These are phyloP conservation scores for Capricornis sumatraensis DNA, from an alignment of 2,113 vertebrate species.

Conservation along the genomic window DNA sequence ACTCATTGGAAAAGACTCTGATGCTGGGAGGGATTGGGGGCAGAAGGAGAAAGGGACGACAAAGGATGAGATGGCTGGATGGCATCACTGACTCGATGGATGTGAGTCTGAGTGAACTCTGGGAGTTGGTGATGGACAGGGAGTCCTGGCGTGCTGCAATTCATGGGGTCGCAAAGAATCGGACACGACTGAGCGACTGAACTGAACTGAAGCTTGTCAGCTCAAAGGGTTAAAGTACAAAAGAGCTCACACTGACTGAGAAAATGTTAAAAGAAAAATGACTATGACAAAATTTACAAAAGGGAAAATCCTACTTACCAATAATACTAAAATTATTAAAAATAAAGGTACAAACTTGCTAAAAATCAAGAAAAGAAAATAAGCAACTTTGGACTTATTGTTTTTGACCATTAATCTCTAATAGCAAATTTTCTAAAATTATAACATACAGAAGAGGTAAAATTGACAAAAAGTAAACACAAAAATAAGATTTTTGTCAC, in stretches of 20 bases:
- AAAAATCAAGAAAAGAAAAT: neutral
- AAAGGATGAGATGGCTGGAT: too few species aligned
- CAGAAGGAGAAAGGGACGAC: too few species aligned
- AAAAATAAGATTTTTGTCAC: neutral
- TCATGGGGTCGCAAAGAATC: too few species aligned
- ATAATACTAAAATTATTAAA: neutral
- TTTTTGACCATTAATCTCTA: neutral
- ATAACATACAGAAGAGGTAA: neutral
- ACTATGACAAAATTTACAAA: neutral
- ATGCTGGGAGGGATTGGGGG: too few species aligned
- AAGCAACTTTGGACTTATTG: neutral
- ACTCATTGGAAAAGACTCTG: too few species aligned
- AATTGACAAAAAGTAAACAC: neutral
- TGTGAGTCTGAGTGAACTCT: accelerated
- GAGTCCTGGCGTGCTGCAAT: accelerated
- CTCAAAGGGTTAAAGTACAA: neutral
- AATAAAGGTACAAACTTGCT: neutral
- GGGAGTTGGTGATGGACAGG: too few species aligned
- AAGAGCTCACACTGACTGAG: neutral
- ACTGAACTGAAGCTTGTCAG: neutral
- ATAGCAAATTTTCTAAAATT: neutral
- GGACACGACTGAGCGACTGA: too few species aligned
- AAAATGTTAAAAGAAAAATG: neutral
- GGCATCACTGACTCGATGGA: too few species aligned
- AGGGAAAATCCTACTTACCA: neutral